A percentile compares a stretch with the other conserved stretches of the same genome.
These are phyloP conservation scores for Heteropelma amictum DNA, from an alignment of 2,888 invertebrate genomes.

Conservation along the genomic window DNA sequence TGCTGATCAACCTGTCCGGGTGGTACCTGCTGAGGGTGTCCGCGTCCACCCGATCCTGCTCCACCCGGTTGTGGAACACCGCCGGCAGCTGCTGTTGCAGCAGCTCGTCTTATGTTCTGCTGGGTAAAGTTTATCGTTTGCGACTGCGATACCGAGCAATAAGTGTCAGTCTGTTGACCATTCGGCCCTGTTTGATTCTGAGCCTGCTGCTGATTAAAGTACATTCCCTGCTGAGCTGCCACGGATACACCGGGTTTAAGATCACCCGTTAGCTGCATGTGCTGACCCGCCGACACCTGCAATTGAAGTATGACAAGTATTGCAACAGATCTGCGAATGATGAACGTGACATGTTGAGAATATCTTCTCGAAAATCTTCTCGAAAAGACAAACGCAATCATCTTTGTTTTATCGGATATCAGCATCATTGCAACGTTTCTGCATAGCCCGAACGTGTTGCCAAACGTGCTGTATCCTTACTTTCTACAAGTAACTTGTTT, in stretches of 20 bases:
- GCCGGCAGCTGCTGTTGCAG: slow-evolving; percentile 76
- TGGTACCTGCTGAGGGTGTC: slow-evolving; percentile 74
- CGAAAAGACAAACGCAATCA: too few species aligned
- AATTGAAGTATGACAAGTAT: too few species aligned
- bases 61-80: slow-evolving; percentile 71
- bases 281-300: slow-evolving; percentile 92
- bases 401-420: neutral
- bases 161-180: slow-evolving; percentile 80
- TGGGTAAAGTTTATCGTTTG: slow-evolving; percentile 93
- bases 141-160: slow-evolving; percentile 87
- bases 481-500: too few species aligned
- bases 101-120: slow-evolving; percentile 82
- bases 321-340: slow-evolving; percentile 21
- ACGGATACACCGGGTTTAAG: slow-evolving; percentile 87
- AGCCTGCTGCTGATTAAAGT: slow-evolving; percentile 80
- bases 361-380: too few species aligned
- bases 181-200: slow-evolving; percentile 68
- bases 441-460: too few species aligned
- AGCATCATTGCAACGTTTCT: neutral
- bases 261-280: slow-evolving; percentile 87
- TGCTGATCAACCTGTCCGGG: slow-evolving; percentile 78
- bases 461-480: too few species aligned
- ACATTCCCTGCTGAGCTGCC: slow-evolving; percentile 92
- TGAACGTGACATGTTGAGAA: neutral
- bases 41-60: slow-evolving; percentile 59